phyloP scores from a whole-genome alignment of 2,113 vertebrate species.

The Sphaerodactylus townsendi region DNA sequence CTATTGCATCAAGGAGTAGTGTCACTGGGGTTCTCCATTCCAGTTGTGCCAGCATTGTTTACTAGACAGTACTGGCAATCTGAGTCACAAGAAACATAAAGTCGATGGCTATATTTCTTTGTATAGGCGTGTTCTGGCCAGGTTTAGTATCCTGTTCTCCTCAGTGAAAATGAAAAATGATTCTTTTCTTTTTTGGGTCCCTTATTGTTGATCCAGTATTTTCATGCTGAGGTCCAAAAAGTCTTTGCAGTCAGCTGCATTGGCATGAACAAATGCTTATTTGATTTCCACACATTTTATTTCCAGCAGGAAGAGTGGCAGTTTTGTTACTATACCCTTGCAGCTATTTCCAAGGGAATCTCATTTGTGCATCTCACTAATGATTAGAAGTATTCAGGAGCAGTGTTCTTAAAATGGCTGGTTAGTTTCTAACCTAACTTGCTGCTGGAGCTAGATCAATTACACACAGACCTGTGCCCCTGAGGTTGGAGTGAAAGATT shows the following conservation, averaged over 20 bases:
- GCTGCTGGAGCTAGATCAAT: neutral
- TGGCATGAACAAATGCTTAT: neutral
- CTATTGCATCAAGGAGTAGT: neutral
- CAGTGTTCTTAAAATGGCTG: slow-evolving; percentile 5
- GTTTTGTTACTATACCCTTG: neutral
- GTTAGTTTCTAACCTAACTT: slow-evolving; percentile 13
- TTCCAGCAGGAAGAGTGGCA: neutral
- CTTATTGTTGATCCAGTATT: neutral
- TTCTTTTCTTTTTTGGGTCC: no score
- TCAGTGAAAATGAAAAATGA: neutral
- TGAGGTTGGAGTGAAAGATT: neutral
- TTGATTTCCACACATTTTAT: neutral
- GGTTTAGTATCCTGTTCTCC: neutral
- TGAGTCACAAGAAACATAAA: neutral
- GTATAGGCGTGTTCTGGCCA: neutral
- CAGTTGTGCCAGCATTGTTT: neutral
- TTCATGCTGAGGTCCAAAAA: neutral
- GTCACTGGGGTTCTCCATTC: neutral
- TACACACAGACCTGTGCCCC: neutral
- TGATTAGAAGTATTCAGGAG: neutral
- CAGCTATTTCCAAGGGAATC: neutral
- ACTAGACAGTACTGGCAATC: neutral
- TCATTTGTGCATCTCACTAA: neutral
- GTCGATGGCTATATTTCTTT: neutral
- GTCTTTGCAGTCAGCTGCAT: neutral